Base-by-base conservation (phyloP, 2,797 vertebrate species). In the Cygnus olor region DNA sequence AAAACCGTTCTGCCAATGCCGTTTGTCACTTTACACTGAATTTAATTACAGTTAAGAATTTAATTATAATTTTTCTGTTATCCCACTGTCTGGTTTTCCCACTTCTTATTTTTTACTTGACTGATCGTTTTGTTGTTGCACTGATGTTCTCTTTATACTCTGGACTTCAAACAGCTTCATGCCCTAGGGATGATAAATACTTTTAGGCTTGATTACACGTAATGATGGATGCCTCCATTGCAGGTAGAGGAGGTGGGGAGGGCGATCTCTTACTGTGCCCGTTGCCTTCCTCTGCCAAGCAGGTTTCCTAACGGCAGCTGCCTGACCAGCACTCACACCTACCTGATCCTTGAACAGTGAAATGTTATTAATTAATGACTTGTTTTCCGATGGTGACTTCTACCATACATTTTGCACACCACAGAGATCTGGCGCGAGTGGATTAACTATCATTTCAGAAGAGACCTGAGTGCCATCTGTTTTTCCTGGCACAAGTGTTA, bases 311-410 rank as follows among this genome's bases (percentile, higher is more conserved):
- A 25, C 54, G 66, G 79, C 91, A 91, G 54, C 69, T 60, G 81
- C 91, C 90, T 86, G 77, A 22, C 49, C 54, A 56, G 14, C 40
- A 65, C 70, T 84, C 79, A 68, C 88, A 74, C 72, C 76, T 44
- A 32, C 56, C 28, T 77, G 79, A 66, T 86, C 68, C 34, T 71
- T 21, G 73, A 65, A 70, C 54, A 71, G 51, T 6, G 65, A 81
- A 91, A 71, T 74, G 87, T 80, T 88, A 95, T 95, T 93, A 89
- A 95, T 94, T 96, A 95, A 91, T 95, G 82, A 24, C 92, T 95
- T 91, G 61, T 90, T 95, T 96, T 58, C 94, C 71, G 72, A 30
- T 71, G 42, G n/a, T 92, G 86, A 93, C 85, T 96, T 94, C 28
- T 32, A 90, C 44, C 88, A 73, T 84, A 19, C 22, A 93, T 80